Base-by-base conservation (phyloP, 2,888 invertebrate genomes). In the Hipparchia sbordonii region DNA sequence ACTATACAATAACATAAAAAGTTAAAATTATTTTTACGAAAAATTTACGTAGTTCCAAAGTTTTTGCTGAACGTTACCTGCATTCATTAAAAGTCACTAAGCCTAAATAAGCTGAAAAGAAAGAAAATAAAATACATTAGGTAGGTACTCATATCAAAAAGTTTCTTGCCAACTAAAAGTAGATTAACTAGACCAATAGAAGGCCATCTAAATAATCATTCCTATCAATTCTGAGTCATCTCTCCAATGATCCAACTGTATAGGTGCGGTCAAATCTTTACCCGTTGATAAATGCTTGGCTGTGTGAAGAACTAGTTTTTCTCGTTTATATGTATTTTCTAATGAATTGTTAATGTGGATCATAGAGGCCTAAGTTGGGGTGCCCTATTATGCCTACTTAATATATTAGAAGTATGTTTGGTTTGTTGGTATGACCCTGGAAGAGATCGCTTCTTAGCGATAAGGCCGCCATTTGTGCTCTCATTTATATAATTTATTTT, bases 191-290 rank as follows among this genome's bases (percentile, higher is more conserved):
- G 39, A 39, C 39, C 3, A 39, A 39, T 10, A 65, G 63, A 65
- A 65, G 65, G 65, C 12, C 65, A 52, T 33, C 52, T 52, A 52
- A 12, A 65, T 65, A 65, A 48, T 65, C 13, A 65, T 52, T 65
- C 10, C 33, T 65, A 65, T 65, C 12, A 33, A 65, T 23, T 33
- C 48, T 63, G 51, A 65, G 33, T 65, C 65, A 52, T 65, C 52
- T 65, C 65, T 52, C 52, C 51, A 65, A 52, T 33, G 33, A 52
- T 65, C 51, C 33, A 52, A 48, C 12, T 52, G 23, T 23, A 12
- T 65, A 52, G 65, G 52, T 33, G 65, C 65, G 33, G 52, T 23
- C 65, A 12, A 65, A 52, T 33, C 51, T 23, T 63, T 10, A 52
- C 65, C 52, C 33, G 52, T 65, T 65, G 33, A 33, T 65, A 52